phyloP scores from a whole-genome alignment of 92 coral and sea anemone species.

The Porites evermanni region DNA sequence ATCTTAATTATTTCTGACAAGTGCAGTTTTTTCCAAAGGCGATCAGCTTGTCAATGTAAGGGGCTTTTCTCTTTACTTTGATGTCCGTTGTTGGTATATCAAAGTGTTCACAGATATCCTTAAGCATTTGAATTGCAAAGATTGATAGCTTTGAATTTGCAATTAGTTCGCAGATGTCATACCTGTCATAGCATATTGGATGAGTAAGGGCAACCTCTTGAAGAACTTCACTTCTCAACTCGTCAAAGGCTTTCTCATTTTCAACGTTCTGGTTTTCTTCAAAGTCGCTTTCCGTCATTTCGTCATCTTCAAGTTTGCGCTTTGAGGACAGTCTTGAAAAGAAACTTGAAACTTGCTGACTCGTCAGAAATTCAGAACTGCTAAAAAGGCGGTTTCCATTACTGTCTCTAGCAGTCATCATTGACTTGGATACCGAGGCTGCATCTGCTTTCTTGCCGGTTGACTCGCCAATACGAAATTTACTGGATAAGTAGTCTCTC shows the following conservation, averaged over 20 bases:
- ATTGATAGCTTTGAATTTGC: too few species aligned
- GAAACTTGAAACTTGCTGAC: slow-evolving; percentile 63
- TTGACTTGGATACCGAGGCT: slow-evolving; percentile 63
- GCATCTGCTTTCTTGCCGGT: slow-evolving; percentile 59
- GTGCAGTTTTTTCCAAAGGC: not conserved
- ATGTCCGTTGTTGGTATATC: slow-evolving; percentile 3
- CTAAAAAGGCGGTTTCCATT: slow-evolving; percentile 61
- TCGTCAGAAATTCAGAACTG: slow-evolving; percentile 59
- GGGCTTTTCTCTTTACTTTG: slow-evolving; percentile 7
- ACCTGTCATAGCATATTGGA: slow-evolving; percentile 56
- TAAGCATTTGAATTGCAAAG: slow-evolving; percentile 46
- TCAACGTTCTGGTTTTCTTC: slow-evolving; percentile 33
- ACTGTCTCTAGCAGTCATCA: slow-evolving; percentile 60
- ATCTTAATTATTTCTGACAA: slow-evolving; percentile 1
- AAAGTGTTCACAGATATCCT: slow-evolving; percentile 40
- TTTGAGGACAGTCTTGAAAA: slow-evolving; percentile 64
- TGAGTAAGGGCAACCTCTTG: slow-evolving; percentile 58
- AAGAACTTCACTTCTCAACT: slow-evolving; percentile 32
- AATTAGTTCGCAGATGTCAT: slow-evolving; percentile 46
- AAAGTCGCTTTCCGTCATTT: not conserved
- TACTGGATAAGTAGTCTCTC: slow-evolving; percentile 59
- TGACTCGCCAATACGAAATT: slow-evolving; percentile 60
- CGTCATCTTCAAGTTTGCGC: slow-evolving; percentile 31
- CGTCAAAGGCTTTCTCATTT: slow-evolving; percentile 30
- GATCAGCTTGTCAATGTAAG: not conserved